Conservation (phyloP, 2,888 invertebrate species). For the Stenotaenia linearis region DNA sequence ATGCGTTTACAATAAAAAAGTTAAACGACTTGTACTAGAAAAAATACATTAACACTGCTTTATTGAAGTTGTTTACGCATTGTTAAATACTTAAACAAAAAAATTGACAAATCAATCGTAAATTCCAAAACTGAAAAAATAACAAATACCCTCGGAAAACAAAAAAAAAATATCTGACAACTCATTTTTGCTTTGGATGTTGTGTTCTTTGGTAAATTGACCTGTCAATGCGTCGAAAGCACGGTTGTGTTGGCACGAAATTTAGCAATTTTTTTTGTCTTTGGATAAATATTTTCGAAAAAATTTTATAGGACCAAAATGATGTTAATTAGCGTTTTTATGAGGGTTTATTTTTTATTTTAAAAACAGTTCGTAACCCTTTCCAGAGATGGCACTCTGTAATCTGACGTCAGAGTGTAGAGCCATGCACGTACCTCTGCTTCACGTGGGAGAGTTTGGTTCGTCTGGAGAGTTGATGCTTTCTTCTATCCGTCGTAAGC, state of each 20-base stretch:
- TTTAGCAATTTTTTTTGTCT: not conserved
- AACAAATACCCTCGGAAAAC: not conserved
- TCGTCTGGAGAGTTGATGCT: slow-evolving; percentile 15
- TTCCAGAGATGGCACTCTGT: not conserved
- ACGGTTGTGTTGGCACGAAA: not conserved
- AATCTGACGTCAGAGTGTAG: not conserved
- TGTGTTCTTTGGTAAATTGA: not conserved
- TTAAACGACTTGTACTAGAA: not conserved
- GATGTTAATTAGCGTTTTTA: no score
- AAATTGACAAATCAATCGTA: not conserved
- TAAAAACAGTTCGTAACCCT: not conserved
- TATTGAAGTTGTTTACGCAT: not conserved
- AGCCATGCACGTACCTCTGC: not conserved
- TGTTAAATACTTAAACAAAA: not conserved
- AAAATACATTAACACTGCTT: not conserved
- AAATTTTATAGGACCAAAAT: not conserved
- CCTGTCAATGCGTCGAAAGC: not conserved
- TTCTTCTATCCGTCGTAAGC: not conserved
- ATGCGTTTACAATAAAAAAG: not conserved
- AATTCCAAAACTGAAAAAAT: not conserved
- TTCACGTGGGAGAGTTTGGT: not conserved
- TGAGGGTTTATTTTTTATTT: no score
- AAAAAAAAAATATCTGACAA: not conserved
- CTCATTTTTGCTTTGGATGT: not conserved
- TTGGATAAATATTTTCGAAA: not conserved